A percentile compares a stretch with the other conserved stretches of the same genome.
Conservation (phyloP, 2,888 invertebrate genomes). For the Trachelus troglodyta region DNA sequence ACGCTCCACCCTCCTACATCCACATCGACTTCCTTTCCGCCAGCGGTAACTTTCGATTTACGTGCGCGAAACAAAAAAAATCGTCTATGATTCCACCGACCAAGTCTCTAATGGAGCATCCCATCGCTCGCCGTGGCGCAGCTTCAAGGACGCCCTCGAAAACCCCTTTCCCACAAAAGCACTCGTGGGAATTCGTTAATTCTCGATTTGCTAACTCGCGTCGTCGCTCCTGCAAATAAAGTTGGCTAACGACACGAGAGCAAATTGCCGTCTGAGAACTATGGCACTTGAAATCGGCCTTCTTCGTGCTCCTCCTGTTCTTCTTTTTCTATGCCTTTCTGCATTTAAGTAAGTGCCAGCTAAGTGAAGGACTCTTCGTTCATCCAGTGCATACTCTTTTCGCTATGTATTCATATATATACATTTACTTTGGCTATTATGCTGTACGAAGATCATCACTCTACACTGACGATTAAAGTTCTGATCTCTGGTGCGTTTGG, state of each 20-base stretch:
- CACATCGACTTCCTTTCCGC: not conserved
- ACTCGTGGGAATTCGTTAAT: slow-evolving; percentile 14
- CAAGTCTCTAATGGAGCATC: not conserved
- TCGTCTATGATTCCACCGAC: slow-evolving; percentile 7
- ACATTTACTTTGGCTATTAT: not conserved
- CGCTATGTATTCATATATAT: not conserved
- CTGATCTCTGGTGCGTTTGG: not conserved
- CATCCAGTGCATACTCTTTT: not conserved
- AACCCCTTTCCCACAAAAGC: slow-evolving; percentile 5
- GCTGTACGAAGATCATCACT: not conserved
- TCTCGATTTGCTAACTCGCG: slow-evolving; percentile 1
- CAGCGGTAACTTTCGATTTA: not conserved
- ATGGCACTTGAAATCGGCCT: slow-evolving; percentile 30
- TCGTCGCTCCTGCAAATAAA: slow-evolving; percentile 7
- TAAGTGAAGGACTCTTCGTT: slow-evolving; percentile 33
- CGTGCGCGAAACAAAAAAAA: slow-evolving; percentile 25
- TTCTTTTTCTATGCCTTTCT: not conserved
- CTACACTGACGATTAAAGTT: not conserved
- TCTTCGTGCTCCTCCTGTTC: slow-evolving; percentile 30
- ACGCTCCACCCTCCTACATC: slow-evolving; percentile 6
- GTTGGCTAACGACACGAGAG: slow-evolving; percentile 12
- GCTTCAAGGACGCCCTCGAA: not conserved
- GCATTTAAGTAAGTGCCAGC: slow-evolving; percentile 34
- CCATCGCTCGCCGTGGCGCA: not conserved
- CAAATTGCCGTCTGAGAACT: slow-evolving; percentile 12